Evolutionary conservation across 2,888 invertebrate species (phyloP).

Genomic region (Doris montereyensis): DNA sequence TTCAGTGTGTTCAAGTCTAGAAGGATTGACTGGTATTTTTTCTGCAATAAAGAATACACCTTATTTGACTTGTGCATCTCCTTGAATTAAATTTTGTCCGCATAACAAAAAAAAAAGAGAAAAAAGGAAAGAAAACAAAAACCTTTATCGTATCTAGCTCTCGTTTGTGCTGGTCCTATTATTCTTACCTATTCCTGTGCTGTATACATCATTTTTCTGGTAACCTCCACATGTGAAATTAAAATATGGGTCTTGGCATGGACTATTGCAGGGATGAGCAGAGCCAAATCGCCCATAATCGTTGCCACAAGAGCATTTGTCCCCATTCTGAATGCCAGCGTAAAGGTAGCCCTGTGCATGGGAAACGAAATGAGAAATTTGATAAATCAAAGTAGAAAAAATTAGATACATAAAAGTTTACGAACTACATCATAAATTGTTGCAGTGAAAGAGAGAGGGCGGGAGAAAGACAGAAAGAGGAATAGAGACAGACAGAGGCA

Average conservation of each 20-base stretch:
- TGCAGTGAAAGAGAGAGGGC: neutral
- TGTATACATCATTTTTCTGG: constrained; percentile 80
- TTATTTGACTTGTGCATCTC: neutral
- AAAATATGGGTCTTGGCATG: constrained; percentile 77
- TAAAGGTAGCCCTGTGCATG: constrained; percentile 66
- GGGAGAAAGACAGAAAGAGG: neutral
- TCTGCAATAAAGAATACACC: neutral
- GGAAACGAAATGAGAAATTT: too few species aligned
- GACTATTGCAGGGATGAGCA: constrained; percentile 49
- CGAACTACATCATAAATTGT: neutral
- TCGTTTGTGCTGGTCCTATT: too few species aligned
- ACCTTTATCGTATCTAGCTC: too few species aligned
- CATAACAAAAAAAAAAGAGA: neutral
- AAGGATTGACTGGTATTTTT: neutral
- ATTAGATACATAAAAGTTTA: neutral
- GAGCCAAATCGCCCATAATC: constrained; percentile 68
- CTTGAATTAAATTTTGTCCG: neutral
- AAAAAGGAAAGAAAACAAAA: too few species aligned
- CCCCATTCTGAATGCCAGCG: constrained; percentile 74
- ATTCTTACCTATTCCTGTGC: constrained; percentile 76
- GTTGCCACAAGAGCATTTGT: constrained; percentile 76
- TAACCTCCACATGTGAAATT: constrained; percentile 81
- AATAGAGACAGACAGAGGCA: too few species aligned
- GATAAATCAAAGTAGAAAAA: neutral
- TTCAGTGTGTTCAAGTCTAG: neutral